Evolutionary conservation across 2,888 invertebrate species (phyloP).

Genomic region (Stenoptilia bipunctidactyla): DNA sequence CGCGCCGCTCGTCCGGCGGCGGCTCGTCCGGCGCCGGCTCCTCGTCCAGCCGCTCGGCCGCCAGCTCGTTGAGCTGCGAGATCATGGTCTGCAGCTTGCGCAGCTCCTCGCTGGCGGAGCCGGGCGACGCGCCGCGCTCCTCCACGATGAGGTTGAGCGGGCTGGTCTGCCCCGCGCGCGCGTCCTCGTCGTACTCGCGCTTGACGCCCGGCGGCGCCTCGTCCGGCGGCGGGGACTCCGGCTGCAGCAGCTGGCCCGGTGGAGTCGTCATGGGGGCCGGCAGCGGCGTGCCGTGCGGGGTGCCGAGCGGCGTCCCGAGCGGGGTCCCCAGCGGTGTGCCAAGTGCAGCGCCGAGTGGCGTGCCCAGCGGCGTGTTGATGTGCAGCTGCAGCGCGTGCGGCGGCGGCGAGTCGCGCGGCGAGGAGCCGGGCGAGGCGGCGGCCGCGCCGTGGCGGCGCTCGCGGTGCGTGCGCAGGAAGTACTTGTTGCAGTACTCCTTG

Average conservation of each 20-base stretch:
- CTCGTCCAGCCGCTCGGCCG: constrained; percentile 64
- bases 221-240: constrained; percentile 34
- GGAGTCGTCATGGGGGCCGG: constrained; percentile 72
- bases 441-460: constrained; percentile 92
- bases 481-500: constrained; percentile 94
- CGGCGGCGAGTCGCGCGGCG: constrained; percentile 60
- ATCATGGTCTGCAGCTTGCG: constrained; percentile 93
- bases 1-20: constrained; percentile 62
- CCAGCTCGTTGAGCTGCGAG: constrained; percentile 86
- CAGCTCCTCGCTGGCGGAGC: constrained; percentile 84
- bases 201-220: constrained; percentile 58
- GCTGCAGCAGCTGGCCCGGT: constrained; percentile 66
- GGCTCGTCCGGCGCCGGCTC: constrained; percentile 49
- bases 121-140: constrained; percentile 72
- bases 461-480: constrained; percentile 92
- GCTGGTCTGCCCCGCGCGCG: constrained; percentile 77
- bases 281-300: constrained; percentile 79
- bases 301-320: constrained; percentile 75
- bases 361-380: constrained; percentile 22
- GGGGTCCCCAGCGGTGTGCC: constrained; percentile 84
- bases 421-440: constrained; percentile 35
- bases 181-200: constrained; percentile 62
- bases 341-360: constrained; percentile 69
- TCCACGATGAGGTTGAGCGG: constrained; percentile 83
- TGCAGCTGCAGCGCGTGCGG: constrained; percentile 31